A percentile compares a stretch with the other conserved stretches of the same genome.
Conservation (phyloP, 2,888 invertebrate species). For the Phengaris alcon region DNA sequence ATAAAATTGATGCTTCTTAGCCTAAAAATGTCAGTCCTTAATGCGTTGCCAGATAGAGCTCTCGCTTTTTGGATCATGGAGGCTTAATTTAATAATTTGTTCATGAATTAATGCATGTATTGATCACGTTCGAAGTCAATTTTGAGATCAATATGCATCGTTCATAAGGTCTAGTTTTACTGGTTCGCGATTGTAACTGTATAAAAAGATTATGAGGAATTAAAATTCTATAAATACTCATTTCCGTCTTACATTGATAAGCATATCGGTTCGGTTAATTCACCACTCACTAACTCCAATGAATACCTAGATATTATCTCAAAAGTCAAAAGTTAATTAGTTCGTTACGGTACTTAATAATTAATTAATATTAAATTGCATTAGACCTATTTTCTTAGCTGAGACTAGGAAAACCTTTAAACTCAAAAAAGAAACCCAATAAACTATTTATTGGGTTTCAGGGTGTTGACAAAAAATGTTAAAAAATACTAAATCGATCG, state of each 20-base stretch:
- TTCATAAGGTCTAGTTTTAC: slow-evolving; percentile 2
- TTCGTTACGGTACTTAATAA: neutral
- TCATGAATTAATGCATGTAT: neutral
- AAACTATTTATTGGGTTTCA: too few relatives aligned
- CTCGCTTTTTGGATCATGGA: too few relatives aligned
- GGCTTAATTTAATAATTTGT: too few relatives aligned
- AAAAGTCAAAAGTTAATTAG: neutral
- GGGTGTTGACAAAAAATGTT: too few relatives aligned
- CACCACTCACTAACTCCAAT: neutral
- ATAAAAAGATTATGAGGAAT: neutral
- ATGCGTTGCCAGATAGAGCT: too few relatives aligned
- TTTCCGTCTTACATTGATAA: slow-evolving; percentile 19
- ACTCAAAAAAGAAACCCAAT: too few relatives aligned
- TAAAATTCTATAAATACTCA: neutral
- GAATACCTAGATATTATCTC: neutral
- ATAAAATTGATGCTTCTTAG: too few relatives aligned
- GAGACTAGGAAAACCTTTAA: too few relatives aligned
- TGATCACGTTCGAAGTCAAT: neutral
- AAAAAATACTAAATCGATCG: too few relatives aligned
- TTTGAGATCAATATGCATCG: neutral
- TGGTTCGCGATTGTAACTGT: slow-evolving; percentile 6
- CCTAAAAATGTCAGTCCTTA: too few relatives aligned
- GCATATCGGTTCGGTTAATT: neutral
- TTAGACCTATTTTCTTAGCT: too few relatives aligned
- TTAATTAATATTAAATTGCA: neutral